Base-by-base conservation (phyloP, 1,140 invertebrate genomes). In the Diuraphis noxia region DNA sequence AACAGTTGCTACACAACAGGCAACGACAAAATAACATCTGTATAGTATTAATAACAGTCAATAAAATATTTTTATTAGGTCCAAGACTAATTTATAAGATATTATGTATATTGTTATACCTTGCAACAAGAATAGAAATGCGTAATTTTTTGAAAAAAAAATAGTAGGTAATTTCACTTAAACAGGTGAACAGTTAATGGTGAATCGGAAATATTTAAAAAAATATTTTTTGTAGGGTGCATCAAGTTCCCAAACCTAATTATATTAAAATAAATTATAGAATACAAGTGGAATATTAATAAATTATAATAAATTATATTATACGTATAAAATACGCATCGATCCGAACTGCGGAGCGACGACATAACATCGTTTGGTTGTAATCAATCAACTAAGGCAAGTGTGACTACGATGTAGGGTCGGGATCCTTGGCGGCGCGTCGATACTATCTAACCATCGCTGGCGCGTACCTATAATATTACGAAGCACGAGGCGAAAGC, bases 311-410 rank as follows among this genome's bases (percentile, higher is more conserved):
- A 63, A 63, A 63, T n/a, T 63, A 72, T 72, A n/a, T 72, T n/a
- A n/a, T n/a, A 6, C 56, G 13, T 72, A 72, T 72, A 72, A 72
- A 72, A 72, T 3, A 72, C 56, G 34, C 30, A 72, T 84, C 13
- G 38, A 30, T 5, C 25, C 40, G 40, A 43, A 41, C 30, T 38
- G 36, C 9, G 36, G 38, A 72, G 56, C 56, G 79, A 38, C 81
- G 38, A 72, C 81, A 49, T 21, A 25, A 36, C 21, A 13, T 88
- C 36, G 49, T 63, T 36, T 13, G 52, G 25, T 40, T 63, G 56
- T 38, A 88, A 88, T 88, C 86, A 88, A 88, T 88, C 86, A 88
- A 88, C 36, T 72, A 17, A 72, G 13, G 13, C n/a, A 72, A n/a
- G 56, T 72, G 56, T 72, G n/a, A n/a, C 13, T 72, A 72, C 5